Evolutionary conservation across 2,888 invertebrate genomes (phyloP).

Genomic region (Antheraea yamamai): DNA sequence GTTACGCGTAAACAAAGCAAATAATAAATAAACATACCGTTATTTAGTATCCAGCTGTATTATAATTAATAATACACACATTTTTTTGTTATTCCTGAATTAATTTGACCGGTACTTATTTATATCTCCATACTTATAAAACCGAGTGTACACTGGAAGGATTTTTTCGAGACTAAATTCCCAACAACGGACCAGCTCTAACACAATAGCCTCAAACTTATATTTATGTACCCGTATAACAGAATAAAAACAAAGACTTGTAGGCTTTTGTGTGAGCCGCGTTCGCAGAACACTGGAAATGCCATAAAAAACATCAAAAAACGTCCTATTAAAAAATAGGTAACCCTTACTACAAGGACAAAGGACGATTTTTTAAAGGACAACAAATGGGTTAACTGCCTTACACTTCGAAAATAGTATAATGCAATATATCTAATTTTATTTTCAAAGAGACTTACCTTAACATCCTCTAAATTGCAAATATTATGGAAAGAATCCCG

Average conservation of each 20-base stretch:
- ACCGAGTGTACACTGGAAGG: slow-evolving; percentile 68
- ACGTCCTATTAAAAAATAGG: slow-evolving; percentile 51
- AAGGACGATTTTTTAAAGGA: slow-evolving; percentile 55
- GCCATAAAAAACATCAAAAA: slow-evolving; percentile 54
- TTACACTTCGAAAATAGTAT: slow-evolving; percentile 35
- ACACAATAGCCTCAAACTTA: slow-evolving; percentile 78
- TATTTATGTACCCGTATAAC: slow-evolving; percentile 71
- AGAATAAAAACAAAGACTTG: slow-evolving; percentile 75
- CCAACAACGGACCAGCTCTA: slow-evolving; percentile 59
- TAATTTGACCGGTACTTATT: not conserved
- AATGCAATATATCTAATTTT: not conserved
- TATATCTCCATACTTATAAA: slow-evolving; percentile 36
- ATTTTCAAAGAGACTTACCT: slow-evolving; percentile 11
- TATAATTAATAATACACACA: not conserved
- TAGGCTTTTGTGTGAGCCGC: slow-evolving; percentile 70
- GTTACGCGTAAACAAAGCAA: not conserved
- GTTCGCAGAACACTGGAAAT: slow-evolving; percentile 71
- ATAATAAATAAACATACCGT: slow-evolving; percentile 5
- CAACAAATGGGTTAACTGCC: slow-evolving; percentile 64
- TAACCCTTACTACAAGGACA: slow-evolving; percentile 72
- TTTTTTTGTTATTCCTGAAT: not conserved
- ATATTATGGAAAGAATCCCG: slow-evolving; percentile 58
- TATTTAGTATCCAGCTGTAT: not conserved
- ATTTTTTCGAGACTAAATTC: slow-evolving; percentile 78
- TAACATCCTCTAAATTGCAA: slow-evolving; percentile 32